phyloP scores from a whole-genome alignment of 1,140 invertebrate genomes.

The Stegodyphus mimosarum region DNA sequence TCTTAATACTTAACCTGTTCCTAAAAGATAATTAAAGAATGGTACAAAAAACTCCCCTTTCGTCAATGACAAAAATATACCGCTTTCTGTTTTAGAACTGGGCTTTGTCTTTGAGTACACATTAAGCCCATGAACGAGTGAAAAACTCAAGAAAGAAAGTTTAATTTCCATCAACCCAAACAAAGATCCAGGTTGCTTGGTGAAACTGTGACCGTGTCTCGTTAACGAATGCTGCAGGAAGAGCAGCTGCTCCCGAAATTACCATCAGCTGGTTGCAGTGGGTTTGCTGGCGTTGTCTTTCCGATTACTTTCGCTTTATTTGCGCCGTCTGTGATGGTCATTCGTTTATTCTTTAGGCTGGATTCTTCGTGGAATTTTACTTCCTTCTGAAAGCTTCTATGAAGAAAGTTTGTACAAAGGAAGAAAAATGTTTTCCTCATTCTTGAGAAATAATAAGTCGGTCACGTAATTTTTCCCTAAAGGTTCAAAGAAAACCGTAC shows the following conservation, averaged over 20 bases:
- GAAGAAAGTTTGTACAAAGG: neutral
- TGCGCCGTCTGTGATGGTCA: neutral
- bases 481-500: no score
- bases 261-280: constrained; percentile 20
- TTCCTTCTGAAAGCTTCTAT: neutral
- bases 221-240: neutral
- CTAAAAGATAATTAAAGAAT: no score
- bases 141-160: constrained; percentile 17
- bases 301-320: constrained; percentile 39
- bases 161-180: constrained; percentile 19
- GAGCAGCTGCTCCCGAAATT: constrained; percentile 36
- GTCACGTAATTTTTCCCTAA: no score
- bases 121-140: neutral
- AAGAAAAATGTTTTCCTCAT: neutral
- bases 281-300: neutral
- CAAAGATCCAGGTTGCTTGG: constrained; percentile 1
- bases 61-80: no score
- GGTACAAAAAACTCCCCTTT: no score
- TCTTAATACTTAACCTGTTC: no score
- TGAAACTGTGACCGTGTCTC: constrained; percentile 23
- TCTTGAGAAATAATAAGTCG: neutral
- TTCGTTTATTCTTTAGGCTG: no score
- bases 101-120: neutral
- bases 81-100: neutral
- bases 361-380: no score